phyloP scores from a whole-genome alignment of 2,888 invertebrate species.

The Mamestra brassicae region DNA sequence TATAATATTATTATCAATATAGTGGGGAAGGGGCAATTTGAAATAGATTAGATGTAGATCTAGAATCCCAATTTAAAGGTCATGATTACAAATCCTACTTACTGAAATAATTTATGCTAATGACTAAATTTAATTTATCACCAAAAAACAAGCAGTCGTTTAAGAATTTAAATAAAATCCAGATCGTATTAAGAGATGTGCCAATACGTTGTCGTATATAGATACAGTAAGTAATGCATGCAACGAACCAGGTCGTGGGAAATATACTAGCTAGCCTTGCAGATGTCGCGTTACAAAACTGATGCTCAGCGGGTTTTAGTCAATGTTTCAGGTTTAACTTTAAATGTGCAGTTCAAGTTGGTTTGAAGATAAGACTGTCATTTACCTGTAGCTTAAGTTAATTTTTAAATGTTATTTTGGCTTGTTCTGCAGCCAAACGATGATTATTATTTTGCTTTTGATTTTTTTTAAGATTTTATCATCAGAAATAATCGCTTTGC shows the following conservation, averaged over 20 bases:
- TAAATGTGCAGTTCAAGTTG: not conserved
- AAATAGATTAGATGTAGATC: too few species aligned
- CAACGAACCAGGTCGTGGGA: conserved; percentile 61
- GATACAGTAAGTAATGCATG: conserved; percentile 48
- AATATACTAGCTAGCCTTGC: conserved; percentile 53
- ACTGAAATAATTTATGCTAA: not conserved
- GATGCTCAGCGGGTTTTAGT: conserved; percentile 29
- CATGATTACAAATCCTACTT: not conserved
- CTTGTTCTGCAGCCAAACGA: not conserved
- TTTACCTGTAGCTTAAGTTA: not conserved
- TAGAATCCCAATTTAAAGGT: not conserved
- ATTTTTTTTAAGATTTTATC: too few species aligned
- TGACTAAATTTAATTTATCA: conserved; percentile 6
- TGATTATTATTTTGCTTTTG: not conserved
- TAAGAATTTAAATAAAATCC: conserved; percentile 39
- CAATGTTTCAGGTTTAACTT: conserved; percentile 18
- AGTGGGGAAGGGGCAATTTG: too few species aligned
- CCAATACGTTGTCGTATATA: conserved; percentile 50
- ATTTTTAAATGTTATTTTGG: not conserved
- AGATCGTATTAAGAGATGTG: conserved; percentile 54
- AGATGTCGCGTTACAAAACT: conserved; percentile 57
- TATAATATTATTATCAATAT: too few species aligned
- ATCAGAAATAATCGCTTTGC: too few species aligned
- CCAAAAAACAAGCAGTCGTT: not conserved
- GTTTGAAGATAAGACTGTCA: not conserved